Percentiles rank a stretch among this genome's conserved stretches.
Conservation (phyloP, 2,888 invertebrate genomes). For the Luffia ferchaultella region DNA sequence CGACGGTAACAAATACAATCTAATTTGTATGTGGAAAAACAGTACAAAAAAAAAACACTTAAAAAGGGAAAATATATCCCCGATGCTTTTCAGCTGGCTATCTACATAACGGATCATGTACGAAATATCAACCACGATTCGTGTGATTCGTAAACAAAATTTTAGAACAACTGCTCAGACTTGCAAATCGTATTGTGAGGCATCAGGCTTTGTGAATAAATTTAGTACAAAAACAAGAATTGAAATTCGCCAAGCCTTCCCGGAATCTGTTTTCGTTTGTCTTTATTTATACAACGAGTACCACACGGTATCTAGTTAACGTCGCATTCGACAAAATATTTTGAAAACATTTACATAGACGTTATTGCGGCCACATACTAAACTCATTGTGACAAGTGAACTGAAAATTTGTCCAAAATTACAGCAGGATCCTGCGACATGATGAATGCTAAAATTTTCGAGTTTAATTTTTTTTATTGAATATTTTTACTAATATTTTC, state of each 20-base stretch:
- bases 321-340: no score
- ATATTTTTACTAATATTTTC: no score
- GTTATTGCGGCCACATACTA: no score
- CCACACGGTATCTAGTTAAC: no score
- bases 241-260: background rate
- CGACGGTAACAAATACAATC: background rate
- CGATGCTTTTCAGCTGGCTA: background rate
- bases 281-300: background rate
- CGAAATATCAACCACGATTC: background rate
- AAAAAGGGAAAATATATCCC: background rate
- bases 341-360: no score
- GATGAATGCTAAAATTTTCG: no score
- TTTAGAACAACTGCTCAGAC: background rate
- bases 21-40: background rate
- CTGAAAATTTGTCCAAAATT: no score
- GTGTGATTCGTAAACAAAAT: background rate
- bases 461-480: no score
- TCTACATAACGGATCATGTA: background rate
- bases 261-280: background rate
- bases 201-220: background rate
- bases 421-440: no score
- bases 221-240: background rate
- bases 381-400: no score
- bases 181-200: background rate
- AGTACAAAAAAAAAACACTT: background rate